Evolutionary conservation across 2,113 vertebrate species (phyloP).

Genomic region (Callorhinus ursinus): DNA sequence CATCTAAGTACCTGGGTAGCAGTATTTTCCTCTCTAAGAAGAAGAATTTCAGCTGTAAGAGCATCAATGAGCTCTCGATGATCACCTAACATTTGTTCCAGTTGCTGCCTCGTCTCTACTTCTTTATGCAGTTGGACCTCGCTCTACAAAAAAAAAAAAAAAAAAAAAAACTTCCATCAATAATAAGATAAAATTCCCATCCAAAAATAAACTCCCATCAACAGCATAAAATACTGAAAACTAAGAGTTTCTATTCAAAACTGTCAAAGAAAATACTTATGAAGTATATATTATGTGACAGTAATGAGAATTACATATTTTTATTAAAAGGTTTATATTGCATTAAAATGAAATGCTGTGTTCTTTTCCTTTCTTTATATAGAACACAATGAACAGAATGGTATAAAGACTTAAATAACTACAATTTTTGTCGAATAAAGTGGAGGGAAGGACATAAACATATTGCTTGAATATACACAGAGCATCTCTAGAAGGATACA

Average conservation of each 20-base stretch:
- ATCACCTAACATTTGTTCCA: slow-evolving; percentile 88
- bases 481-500: slow-evolving; percentile 7
- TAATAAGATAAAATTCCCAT: background rate
- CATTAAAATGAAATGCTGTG: slow-evolving; percentile 4
- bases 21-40: slow-evolving; percentile 89
- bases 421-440: slow-evolving; percentile 14
- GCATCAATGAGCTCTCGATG: slow-evolving; percentile 93
- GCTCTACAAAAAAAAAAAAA: slow-evolving; percentile 82
- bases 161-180: background rate
- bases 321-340: background rate
- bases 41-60: slow-evolving; percentile 92
- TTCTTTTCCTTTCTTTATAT: background rate
- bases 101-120: slow-evolving; percentile 81
- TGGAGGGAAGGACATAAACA: background rate
- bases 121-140: slow-evolving; percentile 87
- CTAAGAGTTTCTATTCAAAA: slow-evolving; percentile 41
- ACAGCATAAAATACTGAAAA: slow-evolving; percentile 29
- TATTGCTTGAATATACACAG: background rate
- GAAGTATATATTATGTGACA: background rate
- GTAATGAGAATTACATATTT: background rate
- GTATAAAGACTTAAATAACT: background rate
- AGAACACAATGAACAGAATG: slow-evolving; percentile 28
- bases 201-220: background rate
- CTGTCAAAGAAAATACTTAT: background rate
- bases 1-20: slow-evolving; percentile 86